Conservation (phyloP, 1,140 invertebrate species). For the Seison nebaliae region DNA sequence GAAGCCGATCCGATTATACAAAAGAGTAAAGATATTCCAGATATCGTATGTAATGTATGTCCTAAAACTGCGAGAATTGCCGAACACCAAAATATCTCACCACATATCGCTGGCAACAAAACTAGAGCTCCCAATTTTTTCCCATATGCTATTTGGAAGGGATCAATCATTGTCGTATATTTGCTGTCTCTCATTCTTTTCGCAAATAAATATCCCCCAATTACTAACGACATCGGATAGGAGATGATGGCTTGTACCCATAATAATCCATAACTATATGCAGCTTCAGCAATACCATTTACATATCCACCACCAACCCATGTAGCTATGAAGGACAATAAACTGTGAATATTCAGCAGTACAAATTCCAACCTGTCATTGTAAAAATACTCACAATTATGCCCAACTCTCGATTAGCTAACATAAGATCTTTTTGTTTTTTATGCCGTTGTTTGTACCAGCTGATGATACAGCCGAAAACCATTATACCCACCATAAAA, state of each 20-base stretch:
- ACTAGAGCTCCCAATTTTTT: conserved; percentile 17
- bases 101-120: conserved; percentile 19
- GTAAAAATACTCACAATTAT: conserved; percentile 21
- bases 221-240: conserved; percentile 18
- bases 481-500: too few relatives aligned
- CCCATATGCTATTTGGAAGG: conserved; percentile 19
- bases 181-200: conserved; percentile 18
- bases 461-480: too few relatives aligned
- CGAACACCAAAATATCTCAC: conserved; percentile 24
- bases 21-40: conserved; percentile 8
- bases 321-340: conserved; percentile 18
- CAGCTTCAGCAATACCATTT: conserved; percentile 24
- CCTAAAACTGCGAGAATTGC: conserved; percentile 21
- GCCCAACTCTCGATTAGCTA: conserved; percentile 20
- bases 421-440: conserved; percentile 17
- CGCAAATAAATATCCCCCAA: conserved; percentile 21
- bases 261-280: conserved; percentile 17
- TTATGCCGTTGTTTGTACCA: too few relatives aligned
- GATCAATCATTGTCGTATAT: conserved; percentile 24
- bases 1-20: conserved; percentile 12
- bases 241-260: conserved; percentile 23
- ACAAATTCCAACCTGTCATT: conserved; percentile 19
- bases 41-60: not conserved
- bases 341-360: not conserved
- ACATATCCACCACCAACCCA: conserved; percentile 23